Percentiles rank a stretch among this genome's conserved stretches.
These are phyloP conservation scores for Scolopax bukidnonensis DNA, from an alignment of 2,797 vertebrate genomes.

Conservation along the genomic window DNA sequence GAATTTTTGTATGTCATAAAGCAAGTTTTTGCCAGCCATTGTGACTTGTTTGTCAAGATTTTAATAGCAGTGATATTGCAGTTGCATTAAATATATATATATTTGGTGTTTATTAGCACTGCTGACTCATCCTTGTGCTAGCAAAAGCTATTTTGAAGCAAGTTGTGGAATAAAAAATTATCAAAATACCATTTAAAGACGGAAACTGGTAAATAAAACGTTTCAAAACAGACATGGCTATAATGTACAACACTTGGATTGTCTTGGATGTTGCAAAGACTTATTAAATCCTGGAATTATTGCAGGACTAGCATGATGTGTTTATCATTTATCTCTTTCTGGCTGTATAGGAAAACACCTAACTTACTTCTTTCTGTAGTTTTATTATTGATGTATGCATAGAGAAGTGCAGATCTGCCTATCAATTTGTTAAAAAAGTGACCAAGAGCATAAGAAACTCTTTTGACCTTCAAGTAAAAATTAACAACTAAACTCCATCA, in stretches of 20 bases:
- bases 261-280: neutral
- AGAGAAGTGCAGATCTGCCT: neutral
- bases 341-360: neutral
- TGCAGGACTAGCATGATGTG: conserved; percentile 32
- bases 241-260: conserved; percentile 1
- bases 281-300: conserved; percentile 2
- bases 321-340: conserved; percentile 30
- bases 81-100: neutral
- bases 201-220: conserved; percentile 25
- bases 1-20: neutral
- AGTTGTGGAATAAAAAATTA: neutral
- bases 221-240: neutral
- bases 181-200: conserved; percentile 1
- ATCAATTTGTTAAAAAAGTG: neutral
- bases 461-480: neutral
- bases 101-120: neutral
- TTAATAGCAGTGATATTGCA: neutral
- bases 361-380: neutral
- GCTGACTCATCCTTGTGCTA: neutral
- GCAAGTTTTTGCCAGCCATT: neutral
- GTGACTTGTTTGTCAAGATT: neutral
- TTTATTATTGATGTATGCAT: neutral
- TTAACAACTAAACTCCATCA: neutral
- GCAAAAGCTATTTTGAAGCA: conserved; percentile 36
- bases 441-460: neutral